Evolutionary conservation across 1,140 invertebrate species (phyloP), one percentile per base, ranked within the genome.

Genomic region (Aphaenogaster ashmeadi): DNA sequence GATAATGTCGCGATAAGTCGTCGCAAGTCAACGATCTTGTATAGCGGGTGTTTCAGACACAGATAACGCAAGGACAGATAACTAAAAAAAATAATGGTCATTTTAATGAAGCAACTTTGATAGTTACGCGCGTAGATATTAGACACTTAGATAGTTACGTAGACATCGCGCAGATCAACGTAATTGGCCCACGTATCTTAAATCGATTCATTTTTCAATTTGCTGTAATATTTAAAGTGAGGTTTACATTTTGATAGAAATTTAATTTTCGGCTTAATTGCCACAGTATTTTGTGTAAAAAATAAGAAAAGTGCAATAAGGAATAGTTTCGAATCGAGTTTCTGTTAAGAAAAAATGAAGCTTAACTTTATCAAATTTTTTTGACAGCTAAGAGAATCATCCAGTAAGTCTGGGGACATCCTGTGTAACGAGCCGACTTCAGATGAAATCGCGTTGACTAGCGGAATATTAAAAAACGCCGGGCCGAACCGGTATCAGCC

Each of bases 1-100:
- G 54, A 84, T 84, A 74, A 62, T 7, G 54, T 9, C 41, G 38
- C 69, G 80, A 80, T 80, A 80, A 64, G 21, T 58, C 33, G 13
- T 15, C 8, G 41, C 13, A n/a, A 81, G 41, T 78, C 27, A 78
- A 69, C 33, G 62, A 62, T 75, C 69, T 75, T 74, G 18, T 58
- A 21, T 15, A 84, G 33, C 8, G 18, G n/a, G 18, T 58, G 41
- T 58, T 15, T 27, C 11, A 13, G 27, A 15, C 18, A 50, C 13
- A 50, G 27, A 79, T 50, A 79, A 67, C 18, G 44, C 1, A 36
- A 38, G 9, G 2, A 15, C 36, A 15, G 38, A 69, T 50, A 27
- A 69, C 15, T 52, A 15, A 33, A 41, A 47, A 15, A 72, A 27
- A 58, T 13, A 15, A 69, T 44, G 5, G 5, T 27, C 38, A 38